Conservation (phyloP, 1,140 invertebrate species). For the Cataglyphis hispanica region DNA sequence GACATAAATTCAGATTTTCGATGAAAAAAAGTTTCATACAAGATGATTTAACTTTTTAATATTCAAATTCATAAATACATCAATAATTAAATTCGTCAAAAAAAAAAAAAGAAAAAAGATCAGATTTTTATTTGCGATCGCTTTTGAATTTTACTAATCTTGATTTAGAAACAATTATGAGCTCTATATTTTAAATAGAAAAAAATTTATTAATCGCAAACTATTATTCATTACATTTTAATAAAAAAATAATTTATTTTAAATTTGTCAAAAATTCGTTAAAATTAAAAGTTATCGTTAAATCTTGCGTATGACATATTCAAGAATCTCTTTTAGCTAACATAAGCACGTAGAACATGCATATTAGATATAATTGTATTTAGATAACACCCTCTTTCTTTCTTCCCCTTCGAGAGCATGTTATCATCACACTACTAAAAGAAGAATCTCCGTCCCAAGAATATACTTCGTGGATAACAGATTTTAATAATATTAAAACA, state of each 20-base stretch:
- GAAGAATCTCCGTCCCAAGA: neutral
- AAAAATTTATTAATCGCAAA: constrained; percentile 5
- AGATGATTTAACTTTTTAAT: neutral
- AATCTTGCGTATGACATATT: neutral
- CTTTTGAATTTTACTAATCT: constrained; percentile 2
- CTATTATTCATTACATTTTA: constrained; percentile 1
- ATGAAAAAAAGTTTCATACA: neutral
- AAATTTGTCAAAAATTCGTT: neutral
- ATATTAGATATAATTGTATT: too few species aligned
- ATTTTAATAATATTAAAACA: constrained; percentile 55
- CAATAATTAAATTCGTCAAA: too few species aligned
- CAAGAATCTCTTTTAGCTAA: neutral
- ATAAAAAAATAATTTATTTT: neutral
- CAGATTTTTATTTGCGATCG: neutral
- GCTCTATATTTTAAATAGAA: neutral
- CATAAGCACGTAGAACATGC: neutral
- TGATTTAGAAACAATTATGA: neutral
- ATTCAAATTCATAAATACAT: neutral
- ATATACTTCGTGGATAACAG: neutral
- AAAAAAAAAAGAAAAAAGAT: neutral
- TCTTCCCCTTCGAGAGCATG: neutral
- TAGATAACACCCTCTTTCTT: too few species aligned
- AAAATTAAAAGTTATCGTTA: neutral
- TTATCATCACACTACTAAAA: neutral
- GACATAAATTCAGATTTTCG: neutral